These are phyloP conservation scores for Orbicella faveolata DNA, from an alignment of 64 coral and sea anemone species.

Conservation along the genomic window DNA sequence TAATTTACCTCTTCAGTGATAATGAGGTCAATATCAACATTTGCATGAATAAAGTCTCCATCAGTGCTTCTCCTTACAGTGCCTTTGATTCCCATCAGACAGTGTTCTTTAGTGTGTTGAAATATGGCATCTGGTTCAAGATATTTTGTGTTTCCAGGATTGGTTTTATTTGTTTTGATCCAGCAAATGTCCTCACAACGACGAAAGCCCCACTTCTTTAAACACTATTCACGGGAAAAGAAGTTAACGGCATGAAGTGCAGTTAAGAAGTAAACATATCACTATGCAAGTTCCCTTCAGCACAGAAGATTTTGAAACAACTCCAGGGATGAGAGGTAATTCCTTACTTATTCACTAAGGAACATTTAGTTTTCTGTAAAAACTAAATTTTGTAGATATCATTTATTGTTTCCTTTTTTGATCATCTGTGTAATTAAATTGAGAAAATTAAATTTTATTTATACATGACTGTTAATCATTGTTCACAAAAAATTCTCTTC, in stretches of 20 bases:
- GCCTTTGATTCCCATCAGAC: constrained; percentile 95
- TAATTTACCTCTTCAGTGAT: constrained; percentile 89
- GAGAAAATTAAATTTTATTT: no score
- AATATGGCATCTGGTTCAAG: constrained; percentile 92
- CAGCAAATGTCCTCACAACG: constrained; percentile 99
- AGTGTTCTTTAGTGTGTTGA: constrained; percentile 98
- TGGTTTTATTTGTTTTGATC: constrained; percentile 99
- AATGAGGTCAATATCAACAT: constrained; percentile 99
- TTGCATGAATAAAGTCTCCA: constrained; percentile 97
- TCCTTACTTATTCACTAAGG: no score
- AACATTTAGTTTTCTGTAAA: no score
- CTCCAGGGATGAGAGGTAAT: no score
- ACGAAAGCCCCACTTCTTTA: constrained; percentile 92
- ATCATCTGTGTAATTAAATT: no score
- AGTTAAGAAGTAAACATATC: background rate
- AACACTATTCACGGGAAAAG: constrained; percentile 53
- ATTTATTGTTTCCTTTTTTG: no score
- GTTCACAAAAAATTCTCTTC: no score
- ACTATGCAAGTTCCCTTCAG: no score
- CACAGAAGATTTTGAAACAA: no score
- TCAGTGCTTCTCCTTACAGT: constrained; percentile 93
- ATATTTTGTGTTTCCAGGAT: constrained; percentile 96
- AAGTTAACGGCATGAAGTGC: no score
- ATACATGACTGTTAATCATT: no score
- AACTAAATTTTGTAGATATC: no score